Evolutionary conservation across 2,797 vertebrate species (phyloP).

Genomic region (Merluccius polli): DNA sequence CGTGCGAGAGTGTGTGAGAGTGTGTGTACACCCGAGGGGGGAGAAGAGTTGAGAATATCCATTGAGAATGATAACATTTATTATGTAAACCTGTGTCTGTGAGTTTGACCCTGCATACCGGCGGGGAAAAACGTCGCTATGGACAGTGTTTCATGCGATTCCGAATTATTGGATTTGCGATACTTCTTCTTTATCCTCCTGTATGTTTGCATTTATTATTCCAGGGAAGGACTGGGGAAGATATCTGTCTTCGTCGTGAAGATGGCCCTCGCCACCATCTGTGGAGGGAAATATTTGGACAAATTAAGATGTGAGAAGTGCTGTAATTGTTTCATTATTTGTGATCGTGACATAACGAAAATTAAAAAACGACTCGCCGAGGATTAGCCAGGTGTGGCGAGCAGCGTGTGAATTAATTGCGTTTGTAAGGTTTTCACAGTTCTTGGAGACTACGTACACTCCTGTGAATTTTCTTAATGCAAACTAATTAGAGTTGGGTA

Average conservation of each 20-base stretch:
- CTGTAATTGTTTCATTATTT: slow-evolving; percentile 15
- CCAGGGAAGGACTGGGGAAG: slow-evolving; percentile 91
- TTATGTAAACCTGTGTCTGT: not conserved
- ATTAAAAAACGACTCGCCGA: not conserved
- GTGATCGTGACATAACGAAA: slow-evolving; percentile 42
- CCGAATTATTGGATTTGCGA: not conserved
- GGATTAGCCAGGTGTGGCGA: slow-evolving; percentile 10
- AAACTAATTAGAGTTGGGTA: slow-evolving; percentile 18
- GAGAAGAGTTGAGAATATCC: not conserved
- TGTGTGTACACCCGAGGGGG: not conserved
- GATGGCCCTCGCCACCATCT: slow-evolving; percentile 89
- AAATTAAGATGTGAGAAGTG: slow-evolving; percentile 94
- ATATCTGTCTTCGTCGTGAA: slow-evolving; percentile 92
- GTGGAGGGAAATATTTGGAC: slow-evolving; percentile 97
- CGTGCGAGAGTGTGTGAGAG: not conserved
- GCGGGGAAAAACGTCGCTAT: not conserved
- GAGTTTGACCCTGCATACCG: not conserved
- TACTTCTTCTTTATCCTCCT: not conserved
- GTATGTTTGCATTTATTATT: not conserved
- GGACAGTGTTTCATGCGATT: not conserved
- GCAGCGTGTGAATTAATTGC: slow-evolving; percentile 38
- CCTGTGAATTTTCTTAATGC: slow-evolving; percentile 15
- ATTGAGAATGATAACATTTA: not conserved
- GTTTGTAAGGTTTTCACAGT: slow-evolving; percentile 25
- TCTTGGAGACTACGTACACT: slow-evolving; percentile 19